A percentile compares a stretch with the other conserved stretches of the same genome.
These are phyloP conservation scores for Drosophila meridiana DNA, from an alignment of 2,888 invertebrate species.

Conservation along the genomic window DNA sequence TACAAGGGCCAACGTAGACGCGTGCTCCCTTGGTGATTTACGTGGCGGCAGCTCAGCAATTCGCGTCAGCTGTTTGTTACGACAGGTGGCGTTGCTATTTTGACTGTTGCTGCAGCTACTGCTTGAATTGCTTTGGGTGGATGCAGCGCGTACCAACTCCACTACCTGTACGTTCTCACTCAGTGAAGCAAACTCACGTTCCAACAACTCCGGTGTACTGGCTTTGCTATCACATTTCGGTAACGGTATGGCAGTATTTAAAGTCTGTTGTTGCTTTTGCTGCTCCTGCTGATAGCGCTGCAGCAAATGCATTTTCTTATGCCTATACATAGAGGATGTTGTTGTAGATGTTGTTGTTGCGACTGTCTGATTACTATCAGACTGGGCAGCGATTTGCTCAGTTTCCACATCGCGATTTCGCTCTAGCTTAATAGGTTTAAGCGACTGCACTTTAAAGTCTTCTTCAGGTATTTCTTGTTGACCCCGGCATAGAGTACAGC, in stretches of 20 bases:
- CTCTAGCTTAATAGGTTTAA: constrained; percentile 33
- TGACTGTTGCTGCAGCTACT: constrained; percentile 77
- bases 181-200: constrained; percentile 65
- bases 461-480: constrained; percentile 74
- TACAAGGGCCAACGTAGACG: constrained; percentile 93
- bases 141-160: constrained; percentile 69
- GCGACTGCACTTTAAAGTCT: constrained; percentile 17
- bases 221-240: constrained; percentile 80
- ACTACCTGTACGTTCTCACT: constrained; percentile 50
- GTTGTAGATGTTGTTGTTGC: constrained; percentile 22
- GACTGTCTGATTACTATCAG: constrained; percentile 28
- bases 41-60: constrained; percentile 86
- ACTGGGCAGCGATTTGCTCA: constrained; percentile 20
- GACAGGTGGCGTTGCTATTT: constrained; percentile 63
- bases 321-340: constrained; percentile 63
- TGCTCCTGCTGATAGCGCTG: constrained; percentile 81
- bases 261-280: constrained; percentile 57
- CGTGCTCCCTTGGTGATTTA: constrained; percentile 95
- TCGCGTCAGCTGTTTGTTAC: constrained; percentile 79
- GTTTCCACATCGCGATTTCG: constrained; percentile 37
- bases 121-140: constrained; percentile 75
- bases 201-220: constrained; percentile 73
- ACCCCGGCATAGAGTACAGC: constrained; percentile 86
- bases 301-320: constrained; percentile 81
- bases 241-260: constrained; percentile 46